Base-by-base conservation (phyloP, 2,888 invertebrate species). In the Epistrophe eligans region DNA sequence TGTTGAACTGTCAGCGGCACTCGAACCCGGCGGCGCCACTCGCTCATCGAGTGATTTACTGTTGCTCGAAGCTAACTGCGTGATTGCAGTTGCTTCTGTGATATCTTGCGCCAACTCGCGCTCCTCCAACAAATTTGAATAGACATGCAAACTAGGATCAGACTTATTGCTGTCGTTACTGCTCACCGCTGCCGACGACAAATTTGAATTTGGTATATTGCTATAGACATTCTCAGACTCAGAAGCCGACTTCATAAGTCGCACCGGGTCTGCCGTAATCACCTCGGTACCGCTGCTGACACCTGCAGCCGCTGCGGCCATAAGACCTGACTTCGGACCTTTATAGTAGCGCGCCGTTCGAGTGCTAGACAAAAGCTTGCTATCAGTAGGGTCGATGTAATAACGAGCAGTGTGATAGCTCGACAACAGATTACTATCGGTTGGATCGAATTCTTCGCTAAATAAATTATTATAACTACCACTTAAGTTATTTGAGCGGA, bases 391-490 rank as follows among this genome's bases (percentile, higher is more conserved):
- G 11, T 88, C 88, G 19, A 88, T 88, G 62, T 88, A 88, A 60
- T 88, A 88, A 55, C 83, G 87, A 48, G 87, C 87, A 4, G 87
- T 87, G 70, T 87, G 87, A 72, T 87, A 88, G 70, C 77, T 84
- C 35, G 88, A 67, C 73, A 84, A 38, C 13, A 88, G 17, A 58
- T 84, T 80, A 60, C 79, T 79, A 32, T 88, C 84, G 13, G 89
- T 88, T 38, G 90, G 90, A 85, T 92, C 91, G 82, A 91, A 91
- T 84, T 92, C 91, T 57, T 91, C 92, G 84, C 91, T 92, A 83
- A 92, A 93, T 81, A 93, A 91, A 89, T 93, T 93, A 89, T 91
- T 93, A 88, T 93, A 93, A 85, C 93, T 93, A 89, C 91, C 93
- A 64, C 92, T 92, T 74, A 92, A 90, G 89, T 93, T 92, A 87